These are phyloP conservation scores for Coendou prehensilis DNA, from an alignment of 2,797 vertebrate genomes.

Conservation along the genomic window DNA sequence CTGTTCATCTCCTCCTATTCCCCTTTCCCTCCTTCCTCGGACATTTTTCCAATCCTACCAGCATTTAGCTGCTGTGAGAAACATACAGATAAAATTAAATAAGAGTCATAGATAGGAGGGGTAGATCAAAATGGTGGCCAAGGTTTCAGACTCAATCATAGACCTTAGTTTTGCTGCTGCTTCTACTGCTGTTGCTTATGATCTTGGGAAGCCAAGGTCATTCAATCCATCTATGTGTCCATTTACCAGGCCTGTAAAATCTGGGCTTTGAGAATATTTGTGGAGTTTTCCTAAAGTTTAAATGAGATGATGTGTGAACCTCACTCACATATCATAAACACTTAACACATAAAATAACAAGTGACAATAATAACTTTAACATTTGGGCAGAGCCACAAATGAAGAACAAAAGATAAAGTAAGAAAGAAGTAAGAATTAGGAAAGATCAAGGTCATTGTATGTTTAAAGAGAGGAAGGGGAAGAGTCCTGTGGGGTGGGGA, in stretches of 20 bases:
- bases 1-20: neutral
- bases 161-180: neutral
- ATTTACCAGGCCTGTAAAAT: neutral
- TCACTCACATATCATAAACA: accelerated
- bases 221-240: too few relatives aligned
- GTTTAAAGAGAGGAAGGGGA: accelerated
- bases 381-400: neutral
- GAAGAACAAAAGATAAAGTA: neutral
- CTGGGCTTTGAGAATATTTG: neutral
- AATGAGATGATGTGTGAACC: neutral
- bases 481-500: neutral
- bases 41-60: neutral
- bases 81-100: neutral
- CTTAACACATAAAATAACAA: neutral
- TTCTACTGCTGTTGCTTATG: neutral
- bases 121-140: neutral
- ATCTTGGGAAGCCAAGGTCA: neutral
- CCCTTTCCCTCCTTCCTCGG: neutral
- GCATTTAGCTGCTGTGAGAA: neutral
- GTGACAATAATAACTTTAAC: neutral
- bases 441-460: neutral
- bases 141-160: neutral
- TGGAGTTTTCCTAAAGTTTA: neutral
- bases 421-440: neutral
- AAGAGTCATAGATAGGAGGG: neutral